Evolutionary conservation across 2,888 invertebrate genomes (phyloP).

Genomic region (Globia sparganii): DNA sequence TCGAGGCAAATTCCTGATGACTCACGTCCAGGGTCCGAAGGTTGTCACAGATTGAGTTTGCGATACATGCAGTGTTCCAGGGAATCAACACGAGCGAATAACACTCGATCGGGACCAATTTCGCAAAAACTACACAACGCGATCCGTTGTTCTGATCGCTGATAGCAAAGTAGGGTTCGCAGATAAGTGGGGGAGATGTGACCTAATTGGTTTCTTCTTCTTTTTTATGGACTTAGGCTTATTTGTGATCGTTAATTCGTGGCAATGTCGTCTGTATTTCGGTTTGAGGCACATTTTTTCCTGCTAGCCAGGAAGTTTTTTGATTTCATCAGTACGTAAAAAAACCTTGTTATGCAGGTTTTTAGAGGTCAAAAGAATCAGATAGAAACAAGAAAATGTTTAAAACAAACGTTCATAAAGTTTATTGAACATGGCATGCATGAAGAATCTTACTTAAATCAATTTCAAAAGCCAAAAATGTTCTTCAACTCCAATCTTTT

Average conservation of each 20-base stretch:
- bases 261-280: no score
- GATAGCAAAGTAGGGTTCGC: slow-evolving; percentile 84
- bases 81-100: slow-evolving; percentile 79
- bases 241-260: neutral
- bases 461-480: neutral
- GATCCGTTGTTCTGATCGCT: slow-evolving; percentile 88
- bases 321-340: neutral
- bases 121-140: slow-evolving; percentile 90
- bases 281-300: neutral
- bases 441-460: neutral
- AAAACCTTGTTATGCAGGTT: neutral
- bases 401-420: neutral
- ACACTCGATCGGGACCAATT: slow-evolving; percentile 88
- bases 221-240: slow-evolving; percentile 13
- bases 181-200: slow-evolving; percentile 58
- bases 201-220: slow-evolving; percentile 39
- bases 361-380: neutral
- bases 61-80: slow-evolving; percentile 77
- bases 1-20: slow-evolving; percentile 42
- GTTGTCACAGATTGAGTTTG: slow-evolving; percentile 70
- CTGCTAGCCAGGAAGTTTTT: no score
- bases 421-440: neutral
- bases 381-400: neutral
- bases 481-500: neutral
- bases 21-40: slow-evolving; percentile 57